phyloP scores from a whole-genome alignment of 1,140 invertebrate genomes.

The Drosophila ironensis region DNA sequence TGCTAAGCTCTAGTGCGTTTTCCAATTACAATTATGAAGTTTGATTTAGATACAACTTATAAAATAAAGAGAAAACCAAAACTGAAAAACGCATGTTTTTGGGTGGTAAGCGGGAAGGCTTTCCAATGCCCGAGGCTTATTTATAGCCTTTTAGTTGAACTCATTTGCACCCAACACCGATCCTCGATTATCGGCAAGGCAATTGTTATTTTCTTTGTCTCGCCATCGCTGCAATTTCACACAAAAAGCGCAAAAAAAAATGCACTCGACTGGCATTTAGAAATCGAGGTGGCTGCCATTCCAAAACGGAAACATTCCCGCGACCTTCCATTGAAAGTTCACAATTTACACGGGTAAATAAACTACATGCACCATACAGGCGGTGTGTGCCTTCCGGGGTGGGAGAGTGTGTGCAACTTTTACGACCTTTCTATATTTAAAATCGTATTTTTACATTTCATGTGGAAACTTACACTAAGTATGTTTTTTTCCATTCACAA shows the following conservation, averaged over 20 bases:
- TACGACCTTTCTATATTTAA: background rate
- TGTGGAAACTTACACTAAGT: slow-evolving; percentile 16
- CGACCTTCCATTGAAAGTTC: slow-evolving; percentile 55
- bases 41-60: slow-evolving; percentile 62
- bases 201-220: slow-evolving; percentile 52
- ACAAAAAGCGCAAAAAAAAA: background rate
- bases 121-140: slow-evolving; percentile 40
- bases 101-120: background rate
- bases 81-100: slow-evolving; percentile 17
- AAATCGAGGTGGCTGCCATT: slow-evolving; percentile 9
- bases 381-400: slow-evolving; percentile 12
- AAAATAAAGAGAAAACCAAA: slow-evolving; percentile 69
- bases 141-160: slow-evolving; percentile 74
- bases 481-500: slow-evolving; percentile 13
- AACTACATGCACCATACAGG: background rate
- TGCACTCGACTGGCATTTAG: slow-evolving; percentile 6
- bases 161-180: slow-evolving; percentile 64
- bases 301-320: slow-evolving; percentile 48
- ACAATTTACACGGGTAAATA: slow-evolving; percentile 15
- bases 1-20: slow-evolving; percentile 57
- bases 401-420: slow-evolving; percentile 1
- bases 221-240: slow-evolving; percentile 20
- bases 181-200: slow-evolving; percentile 30
- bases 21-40: slow-evolving; percentile 72
- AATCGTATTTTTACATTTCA: slow-evolving; percentile 19